Percentiles rank a stretch among this genome's conserved stretches.
These are phyloP conservation scores for Callyntrura guangdongensis DNA, from an alignment of 2,888 invertebrate species.

Conservation along the genomic window DNA sequence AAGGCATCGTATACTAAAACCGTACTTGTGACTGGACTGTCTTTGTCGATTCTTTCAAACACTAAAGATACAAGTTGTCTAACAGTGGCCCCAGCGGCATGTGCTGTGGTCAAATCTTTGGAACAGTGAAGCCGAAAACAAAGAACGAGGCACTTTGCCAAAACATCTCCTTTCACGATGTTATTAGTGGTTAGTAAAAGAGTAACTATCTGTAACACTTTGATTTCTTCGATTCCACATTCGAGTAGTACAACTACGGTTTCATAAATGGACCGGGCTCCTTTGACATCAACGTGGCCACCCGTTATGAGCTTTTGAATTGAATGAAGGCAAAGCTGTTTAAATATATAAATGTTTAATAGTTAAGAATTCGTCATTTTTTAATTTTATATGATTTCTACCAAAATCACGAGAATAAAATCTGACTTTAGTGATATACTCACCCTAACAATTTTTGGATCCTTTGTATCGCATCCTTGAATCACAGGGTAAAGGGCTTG, in stretches of 20 bases:
- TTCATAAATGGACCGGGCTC: constrained; percentile 96
- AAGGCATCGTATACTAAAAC: background rate
- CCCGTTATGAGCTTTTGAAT: constrained; percentile 97
- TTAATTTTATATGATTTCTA: background rate
- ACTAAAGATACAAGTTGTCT: constrained; percentile 97
- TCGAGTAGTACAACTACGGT: constrained; percentile 98
- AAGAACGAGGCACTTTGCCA: constrained; percentile 97
- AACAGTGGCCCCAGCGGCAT: constrained; percentile 99
- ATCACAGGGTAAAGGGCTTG: constrained; percentile 98
- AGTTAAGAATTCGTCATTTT: no score
- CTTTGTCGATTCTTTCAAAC: constrained; percentile 93
- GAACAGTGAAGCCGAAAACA: constrained; percentile 99
- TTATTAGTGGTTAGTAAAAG: constrained; percentile 97
- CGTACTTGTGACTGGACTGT: constrained; percentile 85
- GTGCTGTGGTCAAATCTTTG: constrained; percentile 97
- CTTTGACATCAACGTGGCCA: constrained; percentile 95
- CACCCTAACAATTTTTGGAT: constrained; percentile 97
- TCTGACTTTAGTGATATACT: constrained; percentile 47
- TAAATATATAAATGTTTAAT: constrained; percentile 82
- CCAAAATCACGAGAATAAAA: background rate
- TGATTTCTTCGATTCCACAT: constrained; percentile 97
- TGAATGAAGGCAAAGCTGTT: constrained; percentile 95
- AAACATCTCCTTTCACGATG: constrained; percentile 96
- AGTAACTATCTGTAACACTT: constrained; percentile 98
- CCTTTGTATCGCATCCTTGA: constrained; percentile 99